A percentile compares a stretch with the other conserved stretches of the same genome.
Evolutionary conservation across 2,888 invertebrate genomes (phyloP).

Genomic region (Chaitophorus viminalis): DNA sequence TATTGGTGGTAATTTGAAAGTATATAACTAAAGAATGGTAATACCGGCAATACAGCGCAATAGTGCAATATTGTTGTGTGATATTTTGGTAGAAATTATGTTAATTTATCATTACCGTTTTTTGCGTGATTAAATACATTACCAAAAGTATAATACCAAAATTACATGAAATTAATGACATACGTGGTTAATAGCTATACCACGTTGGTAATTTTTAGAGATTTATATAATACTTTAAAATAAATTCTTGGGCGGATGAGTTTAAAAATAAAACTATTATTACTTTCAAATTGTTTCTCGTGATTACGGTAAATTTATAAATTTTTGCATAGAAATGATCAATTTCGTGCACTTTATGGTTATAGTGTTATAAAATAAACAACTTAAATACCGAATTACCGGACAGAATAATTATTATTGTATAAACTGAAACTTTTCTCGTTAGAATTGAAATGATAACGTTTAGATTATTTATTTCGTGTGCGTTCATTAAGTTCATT

Average conservation of each 20-base stretch:
- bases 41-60: too few relatives aligned
- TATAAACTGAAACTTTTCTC: not conserved
- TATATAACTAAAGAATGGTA: too few relatives aligned
- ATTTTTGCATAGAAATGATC: not conserved
- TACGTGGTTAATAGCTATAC: conserved; percentile 26
- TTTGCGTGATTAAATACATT: not conserved
- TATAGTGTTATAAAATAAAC: not conserved
- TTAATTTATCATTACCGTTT: not conserved
- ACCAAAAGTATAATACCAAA: not conserved
- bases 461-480: not conserved
- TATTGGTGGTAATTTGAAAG: too few relatives aligned
- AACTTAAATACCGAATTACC: not conserved
- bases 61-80: not conserved
- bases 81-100: not conserved
- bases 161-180: conserved; percentile 51
- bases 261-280: not conserved
- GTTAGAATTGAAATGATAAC: not conserved
- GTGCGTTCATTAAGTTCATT: not conserved
- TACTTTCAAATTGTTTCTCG: conserved; percentile 6
- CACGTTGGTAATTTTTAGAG: conserved; percentile 17
- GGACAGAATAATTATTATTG: not conserved
- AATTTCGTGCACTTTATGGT: not conserved
- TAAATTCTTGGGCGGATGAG: not conserved
- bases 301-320: not conserved
- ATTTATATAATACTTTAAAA: conserved; percentile 32